Evolutionary conservation across 2,797 vertebrate species (phyloP), one percentile per base, ranked within the genome.

Genomic region (Coracias cyanogaster): DNA sequence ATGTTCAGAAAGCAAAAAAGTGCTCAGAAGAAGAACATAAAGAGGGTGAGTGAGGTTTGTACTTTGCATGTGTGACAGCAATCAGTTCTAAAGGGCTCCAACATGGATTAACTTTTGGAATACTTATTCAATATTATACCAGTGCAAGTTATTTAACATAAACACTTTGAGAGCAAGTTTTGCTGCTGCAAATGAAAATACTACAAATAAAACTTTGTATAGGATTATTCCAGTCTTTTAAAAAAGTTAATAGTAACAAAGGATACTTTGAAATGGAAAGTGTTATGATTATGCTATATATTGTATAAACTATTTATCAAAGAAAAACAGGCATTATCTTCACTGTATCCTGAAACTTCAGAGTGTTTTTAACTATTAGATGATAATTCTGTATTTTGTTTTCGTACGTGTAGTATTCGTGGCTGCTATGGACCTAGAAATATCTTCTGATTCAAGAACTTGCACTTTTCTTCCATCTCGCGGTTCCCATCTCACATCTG

Each of bases 1-100:
- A 98, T 35, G 97, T 97, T 83, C 98, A 98, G 89, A 98, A 97
- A 92, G 69, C 91, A 48, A 97, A 97, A 92, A 98, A 97, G 33
- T 70, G 22, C 61, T 79, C 93, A 12, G 97, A 98, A 48, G 98
- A 98, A 80, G 96, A 98, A 37, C 96, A 77, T 60, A 97, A 97
- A 37, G 98, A 98, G 97, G 98, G 98, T 98, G 54, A 95, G 98
- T 98, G 66, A 80, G 13, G 41, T 82, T 20, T 80, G 28, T 55
- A 24, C 10, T 80, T 86, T 20, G 18, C 6, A 3, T n/a, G 29
- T 83, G 57, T 74, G 46, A 15, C 62, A 66, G 46, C 35, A 22
- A 29, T 89, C 26, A 22, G 20, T 86, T 94, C 60, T 79, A 79
- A 77, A 76, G 28, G 28, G 24, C 15, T 39, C 8, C 48, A 49